Percentiles rank a stretch among this genome's conserved stretches.
Conservation (phyloP, 2,113 vertebrate genomes). For the Mungos mungo region DNA sequence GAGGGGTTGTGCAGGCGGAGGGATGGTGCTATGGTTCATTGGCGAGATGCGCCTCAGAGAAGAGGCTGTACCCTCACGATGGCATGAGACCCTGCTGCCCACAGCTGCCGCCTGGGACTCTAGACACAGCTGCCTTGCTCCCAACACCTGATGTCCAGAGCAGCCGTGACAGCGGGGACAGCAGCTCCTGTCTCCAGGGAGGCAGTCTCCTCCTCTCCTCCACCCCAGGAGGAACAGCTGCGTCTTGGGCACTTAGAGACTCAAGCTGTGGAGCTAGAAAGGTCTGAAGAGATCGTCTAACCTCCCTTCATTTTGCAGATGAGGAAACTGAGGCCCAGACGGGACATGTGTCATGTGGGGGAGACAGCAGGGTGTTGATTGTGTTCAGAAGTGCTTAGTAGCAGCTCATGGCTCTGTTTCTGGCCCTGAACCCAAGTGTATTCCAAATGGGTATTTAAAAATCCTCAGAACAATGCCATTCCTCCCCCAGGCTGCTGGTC, state of each 20-base stretch:
- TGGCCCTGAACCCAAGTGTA: constrained; percentile 53
- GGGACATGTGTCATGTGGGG: neutral
- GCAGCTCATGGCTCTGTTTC: constrained; percentile 44
- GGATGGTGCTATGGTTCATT: neutral
- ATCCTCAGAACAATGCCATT: constrained; percentile 61
- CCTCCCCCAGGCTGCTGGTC: constrained; percentile 54
- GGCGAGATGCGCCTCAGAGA: constrained; percentile 14
- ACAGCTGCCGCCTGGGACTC: neutral
- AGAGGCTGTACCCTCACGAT: constrained; percentile 55
- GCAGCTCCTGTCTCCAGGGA: neutral
- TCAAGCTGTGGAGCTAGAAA: neutral
- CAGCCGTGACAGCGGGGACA: neutral
- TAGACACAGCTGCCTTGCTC: constrained; percentile 32
- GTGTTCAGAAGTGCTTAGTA: constrained; percentile 46
- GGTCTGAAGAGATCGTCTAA: neutral
- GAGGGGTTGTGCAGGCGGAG: neutral
- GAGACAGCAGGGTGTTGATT: neutral
- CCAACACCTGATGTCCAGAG: constrained; percentile 25
- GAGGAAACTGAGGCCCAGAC: constrained; percentile 35
- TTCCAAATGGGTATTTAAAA: constrained; percentile 69
- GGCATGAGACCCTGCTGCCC: neutral
- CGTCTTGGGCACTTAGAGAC: neutral
- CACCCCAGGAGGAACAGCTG: neutral
- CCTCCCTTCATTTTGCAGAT: constrained; percentile 30
- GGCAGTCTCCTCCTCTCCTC: neutral